Base-by-base conservation (phyloP, 35 echinoderm and acorn worm species). In the Heliocidaris tuberculata region DNA sequence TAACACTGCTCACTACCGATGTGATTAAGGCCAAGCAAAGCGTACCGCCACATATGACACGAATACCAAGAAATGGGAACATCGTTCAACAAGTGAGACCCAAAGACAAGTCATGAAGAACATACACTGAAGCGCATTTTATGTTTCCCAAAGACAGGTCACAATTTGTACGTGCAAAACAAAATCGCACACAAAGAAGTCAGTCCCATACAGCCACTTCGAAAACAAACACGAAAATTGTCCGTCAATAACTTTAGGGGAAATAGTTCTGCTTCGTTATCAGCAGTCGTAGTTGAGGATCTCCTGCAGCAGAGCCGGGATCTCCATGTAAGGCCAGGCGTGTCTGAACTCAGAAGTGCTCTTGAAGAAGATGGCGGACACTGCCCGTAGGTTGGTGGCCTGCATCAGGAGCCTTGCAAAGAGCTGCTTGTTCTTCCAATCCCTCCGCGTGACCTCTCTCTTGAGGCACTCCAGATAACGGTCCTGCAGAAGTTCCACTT, bases 391-490 rank as follows among this genome's bases (percentile, higher is more conserved):
- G 24, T 97, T 96, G 9, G 98, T 99, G 32, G 96, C 97, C 47
- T 99, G 98, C 93, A 99, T 96, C 59, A 99, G 95, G 54, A 97
- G 96, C n/a, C 97, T 96, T 24, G 98, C 98, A 85, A 99, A 96
- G 17, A 99, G 92, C 94, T 99, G 98, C 31, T 95, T 96, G 95
- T 99, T 99, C 61, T 99, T 99, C 98, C 98, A 99, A 86, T 99
- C 98, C 1, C 98, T 95, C 15, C 98, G 93, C 17, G 97, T 97
- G 5, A 99, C 97, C 94, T 99, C 98, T 21, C 98, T 93, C 87
- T 96, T 97, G 27, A 99, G 59, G 85, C 97, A 97, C 30, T 97
- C 98, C 29, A 99, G 91, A 60, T 96, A 93, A 52, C 94, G 92
- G 19, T 95, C 97, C 92, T 99, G 98, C 30, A 96, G 60, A 32